Evolutionary conservation across 2,888 invertebrate genomes (phyloP), one percentile per base, ranked within the genome.

Genomic region (Frankliniella fusca): DNA sequence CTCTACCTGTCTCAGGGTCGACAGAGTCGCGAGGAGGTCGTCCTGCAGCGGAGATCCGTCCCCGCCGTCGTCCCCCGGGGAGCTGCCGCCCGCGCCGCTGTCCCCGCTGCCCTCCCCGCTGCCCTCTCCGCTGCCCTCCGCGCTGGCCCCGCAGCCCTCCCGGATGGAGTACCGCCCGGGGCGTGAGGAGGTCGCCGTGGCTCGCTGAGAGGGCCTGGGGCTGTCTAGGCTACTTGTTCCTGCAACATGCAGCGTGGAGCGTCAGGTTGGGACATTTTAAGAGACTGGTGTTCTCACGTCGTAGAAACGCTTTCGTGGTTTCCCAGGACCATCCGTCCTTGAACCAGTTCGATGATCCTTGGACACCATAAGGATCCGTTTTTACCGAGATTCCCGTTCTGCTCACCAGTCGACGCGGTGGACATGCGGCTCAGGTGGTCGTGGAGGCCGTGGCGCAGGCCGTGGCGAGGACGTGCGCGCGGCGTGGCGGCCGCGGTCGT

Each of bases 361-460:
- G n/a, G n/a, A n/a, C n/a, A n/a, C n/a, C n/a, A n/a, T n/a, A n/a
- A n/a, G n/a, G n/a, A n/a, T n/a, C n/a, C n/a, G n/a, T n/a, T n/a
- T n/a, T n/a, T n/a, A n/a, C n/a, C n/a, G n/a, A n/a, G n/a, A n/a
- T n/a, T n/a, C n/a, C n/a, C n/a, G n/a, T 38, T 38, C 38, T 38
- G 54, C 54, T 23, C 23, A 70, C 70, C 70, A 11, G 70, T 11
- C n/a, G 70, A 23, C 70, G 70, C 70, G n/a, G 70, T 23, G 70
- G 70, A 20, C 70, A 70, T 20, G n/a, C 70, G 70, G 70, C 23
- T 7, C n/a, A 70, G 70, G 70, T 70, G 70, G n/a, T 70, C 70
- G n/a, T 70, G 70, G n/a, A 70, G 70, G 10, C 70, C 70, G n/a
- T 70, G 70, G 5, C 70, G 70, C n/a, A 70, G 70, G 20, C 70